phyloP scores from a whole-genome alignment of 2,797 vertebrate genomes.

The Lepus oiostolus region DNA sequence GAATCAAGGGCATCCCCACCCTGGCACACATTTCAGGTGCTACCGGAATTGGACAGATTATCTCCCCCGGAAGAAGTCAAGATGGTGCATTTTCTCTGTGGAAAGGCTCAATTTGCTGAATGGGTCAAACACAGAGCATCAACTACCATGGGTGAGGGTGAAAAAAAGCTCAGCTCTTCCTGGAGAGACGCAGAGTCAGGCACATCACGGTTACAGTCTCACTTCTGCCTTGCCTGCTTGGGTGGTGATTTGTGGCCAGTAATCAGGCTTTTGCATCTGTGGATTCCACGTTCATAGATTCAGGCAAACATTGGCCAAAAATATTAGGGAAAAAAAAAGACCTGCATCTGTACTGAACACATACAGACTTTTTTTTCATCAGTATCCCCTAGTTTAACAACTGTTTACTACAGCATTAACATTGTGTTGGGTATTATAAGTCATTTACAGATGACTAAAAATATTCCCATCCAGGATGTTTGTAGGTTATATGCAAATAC shows the following conservation, averaged over 20 bases:
- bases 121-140: not conserved
- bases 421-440: no score
- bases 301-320: no score
- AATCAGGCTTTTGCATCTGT: not conserved
- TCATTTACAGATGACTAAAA: no score
- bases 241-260: not conserved
- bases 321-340: no score
- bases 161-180: not conserved
- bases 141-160: rapidly evolving
- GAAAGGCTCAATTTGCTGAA: not conserved
- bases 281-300: no score
- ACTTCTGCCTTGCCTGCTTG: not conserved
- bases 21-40: not conserved
- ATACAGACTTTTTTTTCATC: no score
- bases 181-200: not conserved
- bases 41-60: not conserved
- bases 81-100: not conserved
- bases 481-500: no score
- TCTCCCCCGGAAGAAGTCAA: conserved; percentile 24
- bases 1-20: not conserved
- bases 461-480: no score
- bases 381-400: no score
- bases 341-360: no score
- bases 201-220: not conserved
- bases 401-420: no score